These are phyloP conservation scores for Alosa sapidissima DNA, from an alignment of 2,797 vertebrate genomes.

Conservation along the genomic window DNA sequence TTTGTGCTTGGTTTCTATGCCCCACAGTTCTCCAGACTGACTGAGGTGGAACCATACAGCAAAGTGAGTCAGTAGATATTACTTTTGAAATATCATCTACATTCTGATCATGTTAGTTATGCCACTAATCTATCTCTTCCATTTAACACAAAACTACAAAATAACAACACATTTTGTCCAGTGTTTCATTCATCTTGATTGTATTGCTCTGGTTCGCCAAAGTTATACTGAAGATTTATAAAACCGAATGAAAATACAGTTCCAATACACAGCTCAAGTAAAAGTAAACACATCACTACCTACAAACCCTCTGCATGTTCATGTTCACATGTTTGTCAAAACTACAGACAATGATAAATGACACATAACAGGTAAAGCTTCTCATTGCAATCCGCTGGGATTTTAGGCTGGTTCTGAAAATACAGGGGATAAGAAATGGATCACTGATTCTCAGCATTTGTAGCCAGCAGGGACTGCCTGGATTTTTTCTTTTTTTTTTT, in stretches of 20 bases:
- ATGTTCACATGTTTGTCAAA: too few species aligned
- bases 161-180: not conserved
- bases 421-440: not conserved
- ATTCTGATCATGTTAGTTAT: too few species aligned
- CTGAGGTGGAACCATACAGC: not conserved
- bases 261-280: not conserved
- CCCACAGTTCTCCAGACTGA: not conserved
- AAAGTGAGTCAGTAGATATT: not conserved
- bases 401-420: not conserved
- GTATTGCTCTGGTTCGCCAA: too few species aligned
- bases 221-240: not conserved
- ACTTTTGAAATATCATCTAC: not conserved
- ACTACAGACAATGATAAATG: not conserved
- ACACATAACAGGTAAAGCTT: not conserved
- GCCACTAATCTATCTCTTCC: not conserved
- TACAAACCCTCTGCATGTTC: not conserved
- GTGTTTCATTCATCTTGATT: not conserved
- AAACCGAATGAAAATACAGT: not conserved
- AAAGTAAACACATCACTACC: not conserved
- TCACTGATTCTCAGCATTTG: not conserved
- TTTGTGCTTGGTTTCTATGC: too few species aligned
- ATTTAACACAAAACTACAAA: not conserved
- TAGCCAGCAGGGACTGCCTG: too few species aligned
- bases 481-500: too few species aligned
- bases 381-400: not conserved